These are phyloP conservation scores for Plectrocnemia conspersa DNA, from an alignment of 1,140 invertebrate genomes.

Conservation along the genomic window DNA sequence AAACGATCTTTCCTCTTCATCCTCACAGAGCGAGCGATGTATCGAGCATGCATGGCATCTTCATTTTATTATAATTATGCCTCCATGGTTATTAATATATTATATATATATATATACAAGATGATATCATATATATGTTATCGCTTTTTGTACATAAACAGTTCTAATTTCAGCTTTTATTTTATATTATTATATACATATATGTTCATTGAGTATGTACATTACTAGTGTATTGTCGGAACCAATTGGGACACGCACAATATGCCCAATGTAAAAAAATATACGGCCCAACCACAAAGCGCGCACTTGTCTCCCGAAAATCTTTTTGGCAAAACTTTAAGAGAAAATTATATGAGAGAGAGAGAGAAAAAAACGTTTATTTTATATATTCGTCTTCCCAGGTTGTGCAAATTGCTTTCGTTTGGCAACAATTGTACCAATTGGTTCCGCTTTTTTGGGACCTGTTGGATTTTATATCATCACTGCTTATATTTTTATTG, in stretches of 20 bases:
- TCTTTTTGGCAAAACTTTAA: conserved; percentile 12
- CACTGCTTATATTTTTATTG: conserved; percentile 28
- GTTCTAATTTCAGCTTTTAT: conserved; percentile 32
- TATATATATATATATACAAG: no score
- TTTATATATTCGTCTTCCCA: conserved; percentile 43
- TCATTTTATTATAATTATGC: no score
- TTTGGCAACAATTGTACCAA: conserved; percentile 44
- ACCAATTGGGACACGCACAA: conserved; percentile 50
- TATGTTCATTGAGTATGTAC: conserved; percentile 6
- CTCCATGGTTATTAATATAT: no score
- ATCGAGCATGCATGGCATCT: no score
- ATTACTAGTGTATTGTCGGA: conserved; percentile 39
- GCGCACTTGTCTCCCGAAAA: conserved; percentile 23
- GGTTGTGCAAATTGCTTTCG: conserved; percentile 37
- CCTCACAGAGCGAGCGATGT: no score
- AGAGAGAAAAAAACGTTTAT: conserved; percentile 20
- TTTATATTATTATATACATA: conserved; percentile 4
- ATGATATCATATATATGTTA: no score
- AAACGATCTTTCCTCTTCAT: no score
- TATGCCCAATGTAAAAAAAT: conserved; percentile 24
- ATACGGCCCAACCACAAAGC: conserved; percentile 32
- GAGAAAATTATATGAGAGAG: conserved; percentile 30
- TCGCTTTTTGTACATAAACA: conserved; percentile 26
- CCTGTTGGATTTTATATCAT: conserved; percentile 42
- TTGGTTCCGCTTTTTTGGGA: conserved; percentile 50